Conservation (phyloP, 2,797 vertebrate species). For the Amniataba percoides region DNA sequence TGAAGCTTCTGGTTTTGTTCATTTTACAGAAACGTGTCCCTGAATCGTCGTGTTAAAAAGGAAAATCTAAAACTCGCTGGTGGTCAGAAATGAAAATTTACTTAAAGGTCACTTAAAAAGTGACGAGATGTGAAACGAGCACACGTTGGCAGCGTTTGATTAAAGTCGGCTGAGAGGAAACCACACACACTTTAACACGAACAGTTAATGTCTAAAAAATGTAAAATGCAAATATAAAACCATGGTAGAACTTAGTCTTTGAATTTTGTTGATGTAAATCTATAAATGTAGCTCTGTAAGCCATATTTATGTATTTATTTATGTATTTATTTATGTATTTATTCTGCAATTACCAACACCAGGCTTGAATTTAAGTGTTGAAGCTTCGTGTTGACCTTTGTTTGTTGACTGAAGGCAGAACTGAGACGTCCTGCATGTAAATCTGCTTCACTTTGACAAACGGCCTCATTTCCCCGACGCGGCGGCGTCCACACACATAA, state of each 20-base stretch:
- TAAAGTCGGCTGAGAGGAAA: too few species aligned
- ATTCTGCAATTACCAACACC: not conserved
- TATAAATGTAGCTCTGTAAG: too few species aligned
- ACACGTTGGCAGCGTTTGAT: too few species aligned
- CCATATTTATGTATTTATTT: not conserved
- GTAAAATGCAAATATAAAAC: too few species aligned
- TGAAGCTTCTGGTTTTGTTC: not conserved
- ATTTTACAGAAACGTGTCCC: not conserved
- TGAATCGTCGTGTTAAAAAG: not conserved
- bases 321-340: too few species aligned
- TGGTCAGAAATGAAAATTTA: too few species aligned
- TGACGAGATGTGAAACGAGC: too few species aligned
- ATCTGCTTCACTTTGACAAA: constrained; percentile 1
- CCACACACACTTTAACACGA: too few species aligned
- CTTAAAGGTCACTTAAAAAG: too few species aligned
- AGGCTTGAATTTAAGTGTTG: not conserved
- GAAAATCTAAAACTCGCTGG: not conserved
- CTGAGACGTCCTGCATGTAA: not conserved
- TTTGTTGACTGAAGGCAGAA: not conserved
- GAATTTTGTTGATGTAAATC: not conserved
- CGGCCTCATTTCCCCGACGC: not conserved
- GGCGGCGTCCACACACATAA: not conserved
- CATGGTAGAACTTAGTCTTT: too few species aligned
- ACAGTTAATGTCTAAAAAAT: too few species aligned
- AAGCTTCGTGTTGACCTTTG: not conserved